phyloP scores from a whole-genome alignment of 2,888 invertebrate species.

The Horisme vitalbata region DNA sequence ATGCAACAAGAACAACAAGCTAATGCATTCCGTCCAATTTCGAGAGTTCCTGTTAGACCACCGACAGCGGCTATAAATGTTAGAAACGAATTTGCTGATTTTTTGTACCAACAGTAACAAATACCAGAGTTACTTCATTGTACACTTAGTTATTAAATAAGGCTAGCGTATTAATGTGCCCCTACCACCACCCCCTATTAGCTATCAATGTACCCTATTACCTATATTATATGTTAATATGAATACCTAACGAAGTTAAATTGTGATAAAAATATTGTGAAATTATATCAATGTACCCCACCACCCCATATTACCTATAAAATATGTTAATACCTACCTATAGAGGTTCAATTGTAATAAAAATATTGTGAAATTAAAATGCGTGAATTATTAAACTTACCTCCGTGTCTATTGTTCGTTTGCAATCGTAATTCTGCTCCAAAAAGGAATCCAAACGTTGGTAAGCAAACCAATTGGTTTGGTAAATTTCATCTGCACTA shows the following conservation, averaged over 20 bases:
- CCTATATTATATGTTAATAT: constrained; percentile 4
- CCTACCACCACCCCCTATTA: constrained; percentile 5
- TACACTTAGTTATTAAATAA: constrained; percentile 6
- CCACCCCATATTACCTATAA: background rate
- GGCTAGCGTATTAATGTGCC: constrained; percentile 9
- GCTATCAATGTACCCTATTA: constrained; percentile 6
- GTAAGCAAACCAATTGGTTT: constrained; percentile 1
- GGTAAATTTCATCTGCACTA: constrained; percentile 3
- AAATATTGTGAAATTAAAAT: constrained; percentile 5
- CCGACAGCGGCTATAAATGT: constrained; percentile 4
- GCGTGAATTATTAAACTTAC: constrained; percentile 6
- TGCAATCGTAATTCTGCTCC: background rate
- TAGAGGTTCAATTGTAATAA: constrained; percentile 2
- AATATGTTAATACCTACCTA: no score
- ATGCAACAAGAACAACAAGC: constrained; percentile 9
- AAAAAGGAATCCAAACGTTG: background rate
- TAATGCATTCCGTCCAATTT: constrained; percentile 2
- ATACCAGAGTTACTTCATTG: constrained; percentile 6
- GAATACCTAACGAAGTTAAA: constrained; percentile 6
- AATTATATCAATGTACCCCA: constrained; percentile 1
- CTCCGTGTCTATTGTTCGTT: constrained; percentile 3
- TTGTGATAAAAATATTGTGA: no score
- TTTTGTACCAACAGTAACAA: constrained; percentile 7
- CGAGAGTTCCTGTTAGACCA: constrained; percentile 5
- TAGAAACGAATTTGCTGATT: constrained; percentile 10